Evolutionary conservation across 2,888 invertebrate genomes (phyloP), one percentile per base, ranked within the genome.

Genomic region (Parascotia fuliginaria): DNA sequence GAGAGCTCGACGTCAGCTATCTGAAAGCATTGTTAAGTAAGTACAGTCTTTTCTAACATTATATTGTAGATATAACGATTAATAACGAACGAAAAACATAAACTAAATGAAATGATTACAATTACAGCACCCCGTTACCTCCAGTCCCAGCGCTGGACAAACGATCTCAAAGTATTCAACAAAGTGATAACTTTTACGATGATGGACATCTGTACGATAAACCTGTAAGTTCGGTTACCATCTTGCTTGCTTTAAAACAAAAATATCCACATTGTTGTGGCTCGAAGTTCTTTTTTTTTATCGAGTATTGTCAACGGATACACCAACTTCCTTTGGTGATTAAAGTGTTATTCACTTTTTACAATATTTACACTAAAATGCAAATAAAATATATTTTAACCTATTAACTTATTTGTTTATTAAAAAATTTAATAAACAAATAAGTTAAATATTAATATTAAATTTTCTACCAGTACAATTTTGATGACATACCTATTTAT

Each of bases 11-110:
- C 86, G 95, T 3, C 96, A 96, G 72, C 93, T 95, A 61, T 94
- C 95, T 0, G 96, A 96, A 74, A 97, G 96, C 81, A 97, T 97
- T 83, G 95, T 97, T 22, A 96, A 96, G 95, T 95, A 82, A 92
- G 93, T 92, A 29, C 1, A 28, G 9, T 5, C 9, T n/a, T 7
- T 19, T 19, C 19, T 19, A 3, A 19, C 19, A 19, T 5, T 19
- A 3, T 19, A 19, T 32, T 32, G 27, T 7, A 24, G 5, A n/a
- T n/a, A n/a, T n/a, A n/a, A 5, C 19, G 2, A 19, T 19, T 19
- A 19, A 19, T 19, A 19, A 3, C n/a, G n/a, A n/a, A n/a, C n/a
- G 2, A 19, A 5, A 19, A 19, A 5, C 5, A 19, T 2, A 19
- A 19, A 19, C 19, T 19, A 19, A 19, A 19, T 5, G 19, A 9